phyloP scores from a whole-genome alignment of 1,140 invertebrate genomes.

The Anoplolepis gracilipes region DNA sequence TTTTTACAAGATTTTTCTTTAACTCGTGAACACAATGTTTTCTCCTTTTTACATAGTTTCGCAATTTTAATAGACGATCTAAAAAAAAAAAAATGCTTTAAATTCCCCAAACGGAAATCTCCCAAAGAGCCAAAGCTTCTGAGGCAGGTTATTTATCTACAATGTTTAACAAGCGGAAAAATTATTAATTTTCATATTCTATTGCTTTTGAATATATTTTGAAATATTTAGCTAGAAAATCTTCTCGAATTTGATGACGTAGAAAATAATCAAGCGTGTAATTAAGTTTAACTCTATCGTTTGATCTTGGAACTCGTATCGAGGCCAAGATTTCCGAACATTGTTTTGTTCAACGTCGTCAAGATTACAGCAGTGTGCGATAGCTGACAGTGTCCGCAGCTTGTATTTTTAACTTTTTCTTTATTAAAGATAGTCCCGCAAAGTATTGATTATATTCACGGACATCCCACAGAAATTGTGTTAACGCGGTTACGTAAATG shows the following conservation, averaged over 20 bases:
- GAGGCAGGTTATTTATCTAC: background rate
- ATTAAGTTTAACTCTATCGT: background rate
- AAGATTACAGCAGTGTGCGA: slow-evolving; percentile 9
- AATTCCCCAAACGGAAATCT: background rate
- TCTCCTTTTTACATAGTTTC: background rate
- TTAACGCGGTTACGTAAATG: slow-evolving; percentile 54
- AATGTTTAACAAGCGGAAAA: background rate
- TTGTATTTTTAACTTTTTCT: slow-evolving; percentile 44
- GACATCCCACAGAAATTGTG: slow-evolving; percentile 41
- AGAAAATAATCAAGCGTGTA: background rate
- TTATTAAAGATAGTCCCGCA: slow-evolving; percentile 56
- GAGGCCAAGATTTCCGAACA: background rate
- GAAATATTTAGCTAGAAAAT: background rate
- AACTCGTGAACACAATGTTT: background rate
- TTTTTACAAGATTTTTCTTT: background rate
- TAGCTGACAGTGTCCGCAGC: slow-evolving; percentile 3
- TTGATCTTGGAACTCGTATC: background rate
- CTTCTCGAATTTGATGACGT: background rate
- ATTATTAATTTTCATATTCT: background rate
- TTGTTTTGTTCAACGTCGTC: slow-evolving; percentile 27
- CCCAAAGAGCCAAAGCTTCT: background rate
- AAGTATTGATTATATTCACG: slow-evolving; percentile 53
- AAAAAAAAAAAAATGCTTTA: background rate
- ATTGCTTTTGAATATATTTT: background rate
- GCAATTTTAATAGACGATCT: background rate